Evolutionary conservation across 2,113 vertebrate genomes (phyloP), one percentile per base, ranked within the genome.

Genomic region (Dipodomys spectabilis): DNA sequence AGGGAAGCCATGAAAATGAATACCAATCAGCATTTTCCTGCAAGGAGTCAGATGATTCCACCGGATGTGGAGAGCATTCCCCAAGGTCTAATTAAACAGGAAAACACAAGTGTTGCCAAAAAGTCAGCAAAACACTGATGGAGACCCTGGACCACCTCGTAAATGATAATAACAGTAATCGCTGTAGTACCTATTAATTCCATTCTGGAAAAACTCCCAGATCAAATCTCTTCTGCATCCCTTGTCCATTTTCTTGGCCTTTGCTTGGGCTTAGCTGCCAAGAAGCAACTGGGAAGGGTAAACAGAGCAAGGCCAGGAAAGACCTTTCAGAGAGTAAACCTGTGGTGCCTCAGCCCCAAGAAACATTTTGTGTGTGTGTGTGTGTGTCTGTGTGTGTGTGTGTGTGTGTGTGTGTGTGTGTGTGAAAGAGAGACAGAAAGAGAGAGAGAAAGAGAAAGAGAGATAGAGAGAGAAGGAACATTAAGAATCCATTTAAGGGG

Each of bases 1-100:
- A 75, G 30, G 81, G 90, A 91, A 89, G 83, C 44, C 64, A 35
- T 39, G 57, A 86, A 92, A 86, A 89, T 87, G 60, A 84, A 86
- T 49, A 82, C 74, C 20, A 15, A 94, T 87, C 86, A 74, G 35
- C 16, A 57, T 27, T 95, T 94, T 94, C 95, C 97, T 96, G 0
- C 1, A 57, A 1, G 69, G 53, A 67, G 18, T 82, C 22, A 27
- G 32, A 74, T 82, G 88, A 79, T 91, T 88, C 93, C 88, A 95
- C 0, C 2, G 82, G 68, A 45, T 96, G 93, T 82, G 5, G 81
- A 83, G 44, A 89, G 32, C 30, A 67, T 78, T 90, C 88, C 86
- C 75, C 35, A 69, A 80, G 44, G 53, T 72, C 93, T 82, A n/a
- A 53, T 82, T 60, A 83, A 74, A 75, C 69, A 83, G 89, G 81